A percentile compares a stretch with the other conserved stretches of the same genome.
Evolutionary conservation across 2,113 vertebrate genomes (phyloP).

Genomic region (Cololabis saira): DNA sequence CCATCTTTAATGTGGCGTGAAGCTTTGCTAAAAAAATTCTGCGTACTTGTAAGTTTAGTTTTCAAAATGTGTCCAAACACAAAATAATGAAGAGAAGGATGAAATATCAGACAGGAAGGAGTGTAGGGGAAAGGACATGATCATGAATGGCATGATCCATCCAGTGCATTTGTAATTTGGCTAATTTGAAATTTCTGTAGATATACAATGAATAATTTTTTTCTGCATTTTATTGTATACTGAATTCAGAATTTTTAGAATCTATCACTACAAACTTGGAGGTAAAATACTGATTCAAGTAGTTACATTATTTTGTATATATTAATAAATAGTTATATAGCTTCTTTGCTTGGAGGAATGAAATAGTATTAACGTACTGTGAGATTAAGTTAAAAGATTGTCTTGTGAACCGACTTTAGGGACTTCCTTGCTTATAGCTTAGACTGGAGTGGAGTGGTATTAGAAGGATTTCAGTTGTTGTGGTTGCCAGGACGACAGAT

Average conservation of each 20-base stretch:
- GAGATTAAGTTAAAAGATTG: constrained; percentile 1
- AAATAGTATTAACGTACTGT: constrained; percentile 9
- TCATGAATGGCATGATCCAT: too few relatives aligned
- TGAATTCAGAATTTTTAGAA: too few relatives aligned
- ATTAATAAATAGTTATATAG: not conserved
- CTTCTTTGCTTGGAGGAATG: not conserved
- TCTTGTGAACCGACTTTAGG: constrained; percentile 27
- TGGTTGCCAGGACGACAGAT: constrained; percentile 59
- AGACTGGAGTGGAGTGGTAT: constrained; percentile 44
- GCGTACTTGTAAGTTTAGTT: not conserved
- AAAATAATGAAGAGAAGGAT: not conserved
- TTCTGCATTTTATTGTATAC: too few relatives aligned
- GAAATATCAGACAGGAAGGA: too few relatives aligned
- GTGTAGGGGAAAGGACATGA: too few relatives aligned
- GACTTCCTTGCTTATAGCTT: constrained; percentile 42
- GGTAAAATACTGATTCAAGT: not conserved
- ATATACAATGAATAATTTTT: too few relatives aligned
- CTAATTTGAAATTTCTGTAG: too few relatives aligned
- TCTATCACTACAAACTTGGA: too few relatives aligned
- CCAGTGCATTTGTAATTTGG: too few relatives aligned
- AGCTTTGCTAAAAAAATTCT: not conserved
- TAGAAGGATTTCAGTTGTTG: constrained; percentile 65
- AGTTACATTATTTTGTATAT: not conserved
- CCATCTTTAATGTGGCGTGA: not conserved
- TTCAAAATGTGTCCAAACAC: not conserved